These are phyloP conservation scores for Caenorhabditis panamensis DNA, from an alignment of 2,888 invertebrate species.

Conservation along the genomic window DNA sequence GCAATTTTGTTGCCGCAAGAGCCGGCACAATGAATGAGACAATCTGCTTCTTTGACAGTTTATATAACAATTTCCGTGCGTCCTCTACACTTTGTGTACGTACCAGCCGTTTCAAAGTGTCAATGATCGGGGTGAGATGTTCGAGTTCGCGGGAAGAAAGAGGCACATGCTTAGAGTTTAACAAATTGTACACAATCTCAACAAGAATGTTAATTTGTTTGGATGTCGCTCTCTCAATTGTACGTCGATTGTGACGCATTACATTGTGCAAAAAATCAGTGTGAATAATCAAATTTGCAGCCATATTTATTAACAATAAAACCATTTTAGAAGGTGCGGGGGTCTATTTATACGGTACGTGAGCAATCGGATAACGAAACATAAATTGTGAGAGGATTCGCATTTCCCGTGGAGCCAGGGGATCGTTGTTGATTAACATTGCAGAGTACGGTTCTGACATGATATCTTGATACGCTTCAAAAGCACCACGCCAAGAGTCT, in stretches of 20 bases:
- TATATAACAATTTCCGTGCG: no score
- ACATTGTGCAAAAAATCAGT: constrained; percentile 8
- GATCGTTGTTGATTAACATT: constrained; percentile 29
- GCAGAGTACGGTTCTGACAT: constrained; percentile 25
- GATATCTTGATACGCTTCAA: constrained; percentile 17
- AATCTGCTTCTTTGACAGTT: no score
- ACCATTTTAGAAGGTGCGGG: no score
- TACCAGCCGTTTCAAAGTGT: no score
- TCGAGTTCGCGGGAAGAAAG: neutral
- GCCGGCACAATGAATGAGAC: no score
- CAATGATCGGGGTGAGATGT: neutral
- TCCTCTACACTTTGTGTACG: no score
- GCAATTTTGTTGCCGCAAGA: neutral
- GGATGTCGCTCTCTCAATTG: neutral
- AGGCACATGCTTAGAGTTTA: neutral
- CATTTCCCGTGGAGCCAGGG: neutral
- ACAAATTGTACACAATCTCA: constrained; percentile 5
- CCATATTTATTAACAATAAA: constrained; percentile 3
- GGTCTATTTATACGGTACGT: constrained; percentile 18
- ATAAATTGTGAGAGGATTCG: constrained; percentile 1
- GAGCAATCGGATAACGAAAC: neutral
- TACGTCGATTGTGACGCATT: neutral
- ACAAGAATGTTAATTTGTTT: constrained; percentile 20
- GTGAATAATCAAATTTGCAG: constrained; percentile 12
- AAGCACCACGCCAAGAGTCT: constrained; percentile 24